phyloP scores from a whole-genome alignment of 2,113 vertebrate genomes.

The Atherinomorus stipes region DNA sequence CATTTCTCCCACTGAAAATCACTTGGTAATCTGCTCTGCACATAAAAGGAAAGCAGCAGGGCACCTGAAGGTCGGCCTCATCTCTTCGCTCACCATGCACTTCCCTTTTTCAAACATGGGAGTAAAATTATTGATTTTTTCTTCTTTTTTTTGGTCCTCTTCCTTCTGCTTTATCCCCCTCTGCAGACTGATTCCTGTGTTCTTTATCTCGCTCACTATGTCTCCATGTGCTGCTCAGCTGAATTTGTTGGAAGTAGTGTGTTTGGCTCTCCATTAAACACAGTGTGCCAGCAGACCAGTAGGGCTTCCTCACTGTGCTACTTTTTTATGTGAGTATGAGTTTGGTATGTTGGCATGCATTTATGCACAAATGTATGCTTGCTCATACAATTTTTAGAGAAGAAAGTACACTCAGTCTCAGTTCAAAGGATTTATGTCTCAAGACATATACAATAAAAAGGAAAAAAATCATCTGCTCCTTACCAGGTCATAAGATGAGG shows the following conservation, averaged over 20 bases:
- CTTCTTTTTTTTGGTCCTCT: constrained; percentile 29
- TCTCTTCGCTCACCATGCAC: constrained; percentile 45
- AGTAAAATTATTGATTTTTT: constrained; percentile 58
- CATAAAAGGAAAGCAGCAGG: constrained; percentile 61
- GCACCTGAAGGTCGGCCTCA: constrained; percentile 73
- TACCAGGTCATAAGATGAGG: neutral
- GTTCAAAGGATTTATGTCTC: neutral
- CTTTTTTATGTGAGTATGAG: constrained; percentile 4
- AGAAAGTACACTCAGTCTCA: neutral
- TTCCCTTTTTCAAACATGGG: constrained; percentile 56
- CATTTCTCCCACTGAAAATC: constrained; percentile 70
- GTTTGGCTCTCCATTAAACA: constrained; percentile 59
- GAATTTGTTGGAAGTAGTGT: constrained; percentile 42
- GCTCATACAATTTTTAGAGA: neutral
- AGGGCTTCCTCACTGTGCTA: constrained; percentile 24
- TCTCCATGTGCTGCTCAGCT: constrained; percentile 33
- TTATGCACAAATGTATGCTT: constrained; percentile 18
- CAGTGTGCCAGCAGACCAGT: constrained; percentile 51
- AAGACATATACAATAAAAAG: neutral
- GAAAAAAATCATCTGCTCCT: neutral
- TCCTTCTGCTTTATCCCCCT: constrained; percentile 9
- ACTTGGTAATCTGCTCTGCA: constrained; percentile 62
- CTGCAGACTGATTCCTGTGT: constrained; percentile 26
- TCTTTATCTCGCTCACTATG: constrained; percentile 25
- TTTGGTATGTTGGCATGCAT: constrained; percentile 12